Evolutionary conservation across 2,113 vertebrate genomes (phyloP).

Genomic region (Chaenogobius annularis): DNA sequence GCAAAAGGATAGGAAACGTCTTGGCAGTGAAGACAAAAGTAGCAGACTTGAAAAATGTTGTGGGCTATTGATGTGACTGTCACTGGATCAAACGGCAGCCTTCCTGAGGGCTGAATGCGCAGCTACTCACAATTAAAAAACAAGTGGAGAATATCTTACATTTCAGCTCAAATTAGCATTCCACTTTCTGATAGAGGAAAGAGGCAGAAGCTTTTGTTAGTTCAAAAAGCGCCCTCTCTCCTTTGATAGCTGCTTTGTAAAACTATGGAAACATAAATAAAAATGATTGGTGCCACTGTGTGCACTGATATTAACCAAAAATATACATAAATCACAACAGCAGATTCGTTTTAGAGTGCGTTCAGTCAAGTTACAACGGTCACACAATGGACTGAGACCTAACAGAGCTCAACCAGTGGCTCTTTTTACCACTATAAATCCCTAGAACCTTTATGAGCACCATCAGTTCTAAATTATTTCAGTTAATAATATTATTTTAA

Average conservation of each 20-base stretch:
- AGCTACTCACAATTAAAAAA: conserved; percentile 35
- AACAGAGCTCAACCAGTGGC: no score
- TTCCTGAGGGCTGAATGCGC: conserved; percentile 42
- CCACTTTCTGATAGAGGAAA: conserved; percentile 9
- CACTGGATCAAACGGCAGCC: conserved; percentile 53
- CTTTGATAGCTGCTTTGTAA: conserved; percentile 1
- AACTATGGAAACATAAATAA: background rate
- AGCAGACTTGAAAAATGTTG: conserved; percentile 41
- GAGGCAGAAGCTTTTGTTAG: conserved; percentile 6
- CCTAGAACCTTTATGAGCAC: no score
- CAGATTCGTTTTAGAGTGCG: no score
- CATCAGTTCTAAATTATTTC: no score
- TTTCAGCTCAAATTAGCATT: conserved; percentile 28
- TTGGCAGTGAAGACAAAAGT: conserved; percentile 27
- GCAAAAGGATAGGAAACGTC: conserved; percentile 29
- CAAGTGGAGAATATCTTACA: conserved; percentile 15
- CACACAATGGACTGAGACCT: no score
- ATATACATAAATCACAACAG: background rate
- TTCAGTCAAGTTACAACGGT: no score
- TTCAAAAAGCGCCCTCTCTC: background rate
- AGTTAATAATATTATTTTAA: no score
- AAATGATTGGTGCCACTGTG: conserved; percentile 3
- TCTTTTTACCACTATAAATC: no score
- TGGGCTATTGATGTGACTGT: conserved; percentile 43
- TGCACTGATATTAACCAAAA: background rate